Percentiles rank a stretch among this genome's conserved stretches.
Conservation (phyloP, 2,888 invertebrate genomes). For the Synanthedon tipuliformis region DNA sequence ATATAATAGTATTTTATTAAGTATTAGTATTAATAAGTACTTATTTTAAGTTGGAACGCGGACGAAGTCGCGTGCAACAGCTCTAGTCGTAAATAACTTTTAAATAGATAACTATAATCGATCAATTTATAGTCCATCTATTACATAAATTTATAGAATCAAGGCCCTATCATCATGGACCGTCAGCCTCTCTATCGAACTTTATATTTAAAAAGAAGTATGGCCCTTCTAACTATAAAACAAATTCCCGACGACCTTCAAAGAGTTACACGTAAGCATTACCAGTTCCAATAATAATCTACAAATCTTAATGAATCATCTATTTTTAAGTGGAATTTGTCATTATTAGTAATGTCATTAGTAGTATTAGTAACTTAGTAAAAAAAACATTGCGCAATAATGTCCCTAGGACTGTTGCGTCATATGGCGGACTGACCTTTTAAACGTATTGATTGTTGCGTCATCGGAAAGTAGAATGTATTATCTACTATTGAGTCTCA, state of each 20-base stretch:
- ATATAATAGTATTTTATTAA: too few relatives aligned
- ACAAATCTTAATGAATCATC: constrained; percentile 4
- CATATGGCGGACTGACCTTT: constrained; percentile 54
- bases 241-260: background rate
- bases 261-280: background rate
- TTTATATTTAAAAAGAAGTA: too few relatives aligned
- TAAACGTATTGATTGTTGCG: constrained; percentile 45
- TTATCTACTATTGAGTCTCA: background rate
- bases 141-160: too few relatives aligned
- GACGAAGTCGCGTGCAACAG: too few relatives aligned
- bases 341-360: constrained; percentile 4
- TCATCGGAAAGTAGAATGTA: background rate
- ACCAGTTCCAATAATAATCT: background rate
- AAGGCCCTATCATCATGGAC: too few relatives aligned
- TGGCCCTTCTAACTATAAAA: too few relatives aligned
- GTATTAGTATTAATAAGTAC: too few relatives aligned
- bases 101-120: too few relatives aligned
- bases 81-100: too few relatives aligned
- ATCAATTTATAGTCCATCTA: too few relatives aligned
- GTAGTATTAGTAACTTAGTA: constrained; percentile 41
- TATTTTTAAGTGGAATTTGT: constrained; percentile 3
- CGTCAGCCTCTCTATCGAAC: too few relatives aligned
- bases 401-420: constrained; percentile 47
- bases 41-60: too few relatives aligned
- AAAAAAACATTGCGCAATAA: constrained; percentile 46